Percentiles rank a stretch among this genome's conserved stretches.
Evolutionary conservation across 2,113 vertebrate species (phyloP).

Genomic region (Naja naja): DNA sequence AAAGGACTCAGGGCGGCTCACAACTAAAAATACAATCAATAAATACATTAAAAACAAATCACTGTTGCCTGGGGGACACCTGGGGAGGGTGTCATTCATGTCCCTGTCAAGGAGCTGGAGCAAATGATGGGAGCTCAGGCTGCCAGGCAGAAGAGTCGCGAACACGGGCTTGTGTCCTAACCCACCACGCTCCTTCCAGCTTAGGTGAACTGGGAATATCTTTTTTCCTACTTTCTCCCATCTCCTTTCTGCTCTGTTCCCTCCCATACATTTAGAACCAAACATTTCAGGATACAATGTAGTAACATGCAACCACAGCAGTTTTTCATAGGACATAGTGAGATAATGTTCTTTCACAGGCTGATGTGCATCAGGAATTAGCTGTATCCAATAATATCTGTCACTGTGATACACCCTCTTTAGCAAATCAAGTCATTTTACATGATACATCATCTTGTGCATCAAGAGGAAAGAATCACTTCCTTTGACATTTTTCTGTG

Average conservation of each 20-base stretch:
- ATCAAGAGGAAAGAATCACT: neutral
- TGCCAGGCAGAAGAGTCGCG: neutral
- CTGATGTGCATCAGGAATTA: neutral
- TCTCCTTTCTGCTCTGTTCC: neutral
- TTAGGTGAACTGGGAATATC: neutral
- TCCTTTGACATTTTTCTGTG: constrained; percentile 1
- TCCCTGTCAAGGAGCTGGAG: neutral
- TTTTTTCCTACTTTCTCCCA: neutral
- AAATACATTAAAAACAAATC: no score
- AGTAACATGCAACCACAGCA: neutral
- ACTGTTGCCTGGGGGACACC: neutral
- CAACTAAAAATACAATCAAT: no score
- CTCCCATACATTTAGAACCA: neutral
- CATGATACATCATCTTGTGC: neutral
- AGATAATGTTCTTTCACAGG: neutral
- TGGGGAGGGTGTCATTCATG: neutral
- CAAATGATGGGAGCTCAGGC: neutral
- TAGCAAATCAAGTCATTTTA: neutral
- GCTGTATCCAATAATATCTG: neutral
- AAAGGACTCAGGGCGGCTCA: no score
- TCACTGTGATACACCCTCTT: neutral
- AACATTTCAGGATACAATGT: neutral
- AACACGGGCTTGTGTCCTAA: neutral
- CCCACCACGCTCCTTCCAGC: neutral
- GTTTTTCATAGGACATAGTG: neutral